Conservation (phyloP, 2,113 vertebrate species). For the Epinephelus fuscoguttatus region DNA sequence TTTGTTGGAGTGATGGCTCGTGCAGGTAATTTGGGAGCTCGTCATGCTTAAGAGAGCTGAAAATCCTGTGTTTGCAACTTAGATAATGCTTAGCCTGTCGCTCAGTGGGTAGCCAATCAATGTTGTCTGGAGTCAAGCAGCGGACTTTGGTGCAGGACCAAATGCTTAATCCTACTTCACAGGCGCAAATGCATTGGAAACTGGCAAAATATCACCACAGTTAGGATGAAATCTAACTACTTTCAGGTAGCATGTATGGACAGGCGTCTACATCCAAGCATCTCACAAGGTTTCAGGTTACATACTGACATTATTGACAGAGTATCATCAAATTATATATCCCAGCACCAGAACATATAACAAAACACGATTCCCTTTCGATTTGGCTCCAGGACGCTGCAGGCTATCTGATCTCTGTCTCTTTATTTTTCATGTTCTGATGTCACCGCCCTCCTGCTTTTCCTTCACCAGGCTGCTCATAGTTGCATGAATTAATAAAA, state of each 20-base stretch:
- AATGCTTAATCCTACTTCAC: conserved; percentile 12
- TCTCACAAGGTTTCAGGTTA: background rate
- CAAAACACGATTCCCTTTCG: background rate
- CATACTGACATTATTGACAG: background rate
- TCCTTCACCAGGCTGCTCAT: background rate
- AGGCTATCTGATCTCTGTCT: background rate
- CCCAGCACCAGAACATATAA: background rate
- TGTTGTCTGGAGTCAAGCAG: conserved; percentile 45
- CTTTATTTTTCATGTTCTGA: background rate
- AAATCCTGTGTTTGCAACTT: conserved; percentile 40
- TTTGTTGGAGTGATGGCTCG: conserved; percentile 6
- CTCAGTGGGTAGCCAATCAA: conserved; percentile 51
- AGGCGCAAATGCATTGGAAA: background rate
- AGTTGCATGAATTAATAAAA: background rate
- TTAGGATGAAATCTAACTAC: too few relatives aligned
- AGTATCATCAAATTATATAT: background rate
- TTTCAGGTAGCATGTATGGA: background rate
- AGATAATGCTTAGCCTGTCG: conserved; percentile 19
- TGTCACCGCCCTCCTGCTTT: background rate
- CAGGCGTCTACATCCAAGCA: background rate
- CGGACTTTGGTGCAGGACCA: background rate
- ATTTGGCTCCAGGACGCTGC: background rate
- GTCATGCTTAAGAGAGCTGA: conserved; percentile 12
- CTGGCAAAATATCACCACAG: background rate
- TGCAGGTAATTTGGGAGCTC: background rate